These are phyloP conservation scores for Polypedilum pembai DNA, from an alignment of 1,140 invertebrate species.

Conservation along the genomic window DNA sequence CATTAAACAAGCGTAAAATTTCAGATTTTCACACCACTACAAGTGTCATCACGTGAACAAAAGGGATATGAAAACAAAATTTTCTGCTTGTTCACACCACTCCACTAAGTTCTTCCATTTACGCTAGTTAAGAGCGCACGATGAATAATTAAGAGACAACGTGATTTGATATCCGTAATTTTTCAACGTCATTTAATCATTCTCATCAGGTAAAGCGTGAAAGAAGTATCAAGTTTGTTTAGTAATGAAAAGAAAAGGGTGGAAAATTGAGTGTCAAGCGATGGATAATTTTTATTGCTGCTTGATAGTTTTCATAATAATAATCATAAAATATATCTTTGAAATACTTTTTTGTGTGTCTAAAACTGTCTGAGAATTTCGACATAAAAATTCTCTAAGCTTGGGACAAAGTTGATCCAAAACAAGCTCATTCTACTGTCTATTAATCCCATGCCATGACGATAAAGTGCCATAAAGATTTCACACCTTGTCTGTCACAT, in stretches of 20 bases:
- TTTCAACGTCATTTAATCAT: constrained; percentile 18
- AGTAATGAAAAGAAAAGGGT: too few species aligned
- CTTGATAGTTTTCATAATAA: not conserved
- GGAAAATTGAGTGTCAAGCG: not conserved
- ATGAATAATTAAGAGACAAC: constrained; percentile 18
- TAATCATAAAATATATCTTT: not conserved
- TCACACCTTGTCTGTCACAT: not conserved
- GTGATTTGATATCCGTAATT: constrained; percentile 18
- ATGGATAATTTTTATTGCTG: not conserved
- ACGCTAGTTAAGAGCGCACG: not conserved
- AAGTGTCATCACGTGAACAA: too few species aligned
- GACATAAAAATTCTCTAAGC: too few species aligned
- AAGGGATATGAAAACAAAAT: not conserved
- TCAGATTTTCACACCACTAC: too few species aligned
- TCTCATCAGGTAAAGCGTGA: not conserved
- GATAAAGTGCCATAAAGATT: not conserved
- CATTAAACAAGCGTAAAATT: too few species aligned
- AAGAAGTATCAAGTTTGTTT: not conserved
- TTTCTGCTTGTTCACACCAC: not conserved
- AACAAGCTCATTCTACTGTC: not conserved
- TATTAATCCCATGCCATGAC: too few species aligned
- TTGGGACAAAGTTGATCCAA: too few species aligned
- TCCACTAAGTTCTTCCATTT: not conserved
- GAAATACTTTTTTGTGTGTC: too few species aligned
- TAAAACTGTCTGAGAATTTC: not conserved